phyloP scores from a whole-genome alignment of 2,888 invertebrate species.

The Helleia helle region DNA sequence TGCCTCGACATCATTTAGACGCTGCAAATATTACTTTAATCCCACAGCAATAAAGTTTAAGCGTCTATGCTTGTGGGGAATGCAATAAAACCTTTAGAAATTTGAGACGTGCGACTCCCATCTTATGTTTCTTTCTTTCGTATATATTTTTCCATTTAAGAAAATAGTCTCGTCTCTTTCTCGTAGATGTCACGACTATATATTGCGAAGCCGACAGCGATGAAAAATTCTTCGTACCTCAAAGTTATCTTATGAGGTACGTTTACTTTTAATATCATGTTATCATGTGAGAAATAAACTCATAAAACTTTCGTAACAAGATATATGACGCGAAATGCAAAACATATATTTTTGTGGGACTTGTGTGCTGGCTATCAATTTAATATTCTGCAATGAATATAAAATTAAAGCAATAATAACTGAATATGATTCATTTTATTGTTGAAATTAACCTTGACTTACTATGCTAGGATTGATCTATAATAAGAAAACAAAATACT shows the following conservation, averaged over 20 bases:
- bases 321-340: slow-evolving; percentile 9
- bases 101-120: slow-evolving; percentile 51
- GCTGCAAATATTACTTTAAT: slow-evolving; percentile 74
- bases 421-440: no score
- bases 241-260: slow-evolving; percentile 64
- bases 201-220: slow-evolving; percentile 63
- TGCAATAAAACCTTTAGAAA: slow-evolving; percentile 70
- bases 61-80: slow-evolving; percentile 69
- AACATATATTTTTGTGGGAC: no score
- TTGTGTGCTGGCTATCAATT: no score
- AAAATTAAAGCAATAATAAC: no score
- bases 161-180: slow-evolving; percentile 50
- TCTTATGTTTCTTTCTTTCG: slow-evolving; percentile 63
- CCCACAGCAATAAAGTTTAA: slow-evolving; percentile 71
- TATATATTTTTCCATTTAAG: slow-evolving; percentile 43
- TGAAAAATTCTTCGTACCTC: slow-evolving; percentile 68
- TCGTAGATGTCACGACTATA: slow-evolving; percentile 54
- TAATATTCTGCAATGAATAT: no score
- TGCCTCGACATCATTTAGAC: slow-evolving; percentile 68
- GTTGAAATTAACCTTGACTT: no score
- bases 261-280: slow-evolving; percentile 63
- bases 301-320: slow-evolving; percentile 12
- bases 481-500: no score
- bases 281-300: slow-evolving; percentile 43
- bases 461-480: no score